Evolutionary conservation across 2,888 invertebrate species (phyloP).

Genomic region (Mongoloraphidia duomilia): DNA sequence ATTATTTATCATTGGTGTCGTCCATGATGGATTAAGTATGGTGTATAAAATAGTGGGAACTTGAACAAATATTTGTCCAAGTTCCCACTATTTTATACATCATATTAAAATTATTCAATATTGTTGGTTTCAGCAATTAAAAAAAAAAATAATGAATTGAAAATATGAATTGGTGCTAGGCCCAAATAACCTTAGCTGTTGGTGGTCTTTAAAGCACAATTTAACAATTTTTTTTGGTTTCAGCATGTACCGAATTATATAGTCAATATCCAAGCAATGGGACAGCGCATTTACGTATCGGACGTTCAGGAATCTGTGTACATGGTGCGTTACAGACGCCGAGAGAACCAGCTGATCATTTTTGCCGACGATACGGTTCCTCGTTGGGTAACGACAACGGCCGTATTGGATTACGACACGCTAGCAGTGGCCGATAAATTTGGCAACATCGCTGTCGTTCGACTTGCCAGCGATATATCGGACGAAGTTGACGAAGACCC

Average conservation of each 20-base stretch:
- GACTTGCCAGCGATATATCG: constrained; percentile 78
- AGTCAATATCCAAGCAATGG: constrained; percentile 84
- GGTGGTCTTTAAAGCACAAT: too few relatives aligned
- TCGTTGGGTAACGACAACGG: constrained; percentile 86
- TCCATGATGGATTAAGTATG: too few relatives aligned
- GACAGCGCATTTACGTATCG: constrained; percentile 85
- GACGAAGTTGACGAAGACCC: constrained; percentile 99
- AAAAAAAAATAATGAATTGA: too few relatives aligned
- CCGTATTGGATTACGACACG: constrained; percentile 89
- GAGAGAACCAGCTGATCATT: constrained; percentile 93
- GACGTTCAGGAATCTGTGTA: constrained; percentile 96
- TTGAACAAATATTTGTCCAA: too few relatives aligned
- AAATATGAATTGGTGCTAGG: too few relatives aligned
- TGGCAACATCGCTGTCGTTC: constrained; percentile 85
- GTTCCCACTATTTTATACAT: too few relatives aligned
- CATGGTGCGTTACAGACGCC: constrained; percentile 84
- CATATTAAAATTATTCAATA: too few relatives aligned
- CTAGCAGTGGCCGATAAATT: constrained; percentile 96
- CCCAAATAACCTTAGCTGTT: too few relatives aligned
- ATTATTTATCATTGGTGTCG: too few relatives aligned
- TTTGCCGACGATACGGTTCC: constrained; percentile 98
- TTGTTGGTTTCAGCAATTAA: too few relatives aligned
- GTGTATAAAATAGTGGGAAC: too few relatives aligned
- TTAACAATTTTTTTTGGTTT: too few relatives aligned
- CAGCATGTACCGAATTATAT: constrained; percentile 92